Evolutionary conservation across 2,113 vertebrate genomes (phyloP), one percentile per base, ranked within the genome.

Genomic region (Carlito syrichta): DNA sequence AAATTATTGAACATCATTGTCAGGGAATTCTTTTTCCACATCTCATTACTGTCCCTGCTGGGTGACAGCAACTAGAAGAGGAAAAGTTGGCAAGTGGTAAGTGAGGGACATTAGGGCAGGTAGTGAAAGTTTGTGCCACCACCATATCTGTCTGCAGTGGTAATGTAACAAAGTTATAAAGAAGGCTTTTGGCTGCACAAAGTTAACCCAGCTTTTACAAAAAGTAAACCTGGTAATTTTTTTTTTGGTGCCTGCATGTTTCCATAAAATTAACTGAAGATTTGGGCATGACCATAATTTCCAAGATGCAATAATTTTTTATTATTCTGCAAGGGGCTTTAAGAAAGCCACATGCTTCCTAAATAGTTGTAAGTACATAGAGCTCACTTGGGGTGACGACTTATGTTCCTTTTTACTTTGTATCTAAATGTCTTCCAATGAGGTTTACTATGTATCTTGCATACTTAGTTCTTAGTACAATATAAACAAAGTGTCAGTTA

Each of bases 401-500:
- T 96, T 88, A 3, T 89, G 27, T 58, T 89, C 32, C 6, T 93
- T 85, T 93, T 77, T 58, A 76, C 45, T 91, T 88, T 69, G 63
- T 79, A 66, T 81, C 52, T 89, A 60, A 86, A 56, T 85, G 85
- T 38, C 63, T 94, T 91, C 35, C 43, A 91, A 7, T 95, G 93
- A 93, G 14, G 23, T 73, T 84, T 97, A 76, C 1, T 76, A 58
- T 17, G 5, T 89, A 45, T 73, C n/a, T n/a, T n/a, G n/a, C n/a
- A n/a, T n/a, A n/a, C n/a, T n/a, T n/a, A n/a, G n/a, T n/a, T 68
- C 32, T 96, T 87, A 69, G n/a, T 87, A 48, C n/a, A 69, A 19
- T 90, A 45, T 91, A 45, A 84, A 91, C 10, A 93, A 85, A 58
- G 54, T n/a, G 38, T 90, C 48, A 83, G 35, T 92, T 96, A 97